These are phyloP conservation scores for Epinotia nisella DNA, from an alignment of 2,888 invertebrate species.

Conservation along the genomic window DNA sequence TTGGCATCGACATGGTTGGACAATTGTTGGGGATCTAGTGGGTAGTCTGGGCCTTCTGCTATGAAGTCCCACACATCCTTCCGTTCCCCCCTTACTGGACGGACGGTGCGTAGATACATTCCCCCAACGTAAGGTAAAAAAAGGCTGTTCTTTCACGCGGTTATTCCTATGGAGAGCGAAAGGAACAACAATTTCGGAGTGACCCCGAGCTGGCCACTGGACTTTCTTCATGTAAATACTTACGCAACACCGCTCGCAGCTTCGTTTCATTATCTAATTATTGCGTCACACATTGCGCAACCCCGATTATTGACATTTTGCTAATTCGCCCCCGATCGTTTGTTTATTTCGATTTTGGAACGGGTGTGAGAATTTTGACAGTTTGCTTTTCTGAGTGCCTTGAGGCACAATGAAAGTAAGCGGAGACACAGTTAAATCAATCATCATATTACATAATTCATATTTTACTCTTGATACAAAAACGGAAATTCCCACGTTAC, in stretches of 20 bases:
- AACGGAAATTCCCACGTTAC: not conserved
- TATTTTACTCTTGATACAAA: not conserved
- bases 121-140: too few relatives aligned
- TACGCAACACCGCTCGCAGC: conserved; percentile 60
- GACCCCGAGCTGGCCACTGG: conserved; percentile 15
- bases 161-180: conserved; percentile 21
- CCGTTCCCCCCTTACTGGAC: too few relatives aligned
- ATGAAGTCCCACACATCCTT: too few relatives aligned
- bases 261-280: conserved; percentile 78
- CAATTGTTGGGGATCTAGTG: too few relatives aligned
- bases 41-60: too few relatives aligned
- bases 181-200: conserved; percentile 1
- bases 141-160: not conserved
- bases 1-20: too few relatives aligned
- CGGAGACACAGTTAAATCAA: not conserved
- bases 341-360: conserved; percentile 37
- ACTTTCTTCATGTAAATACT: conserved; percentile 46
- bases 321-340: conserved; percentile 49
- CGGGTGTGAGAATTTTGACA: conserved; percentile 42
- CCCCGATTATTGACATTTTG: conserved; percentile 64
- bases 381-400: conserved; percentile 12
- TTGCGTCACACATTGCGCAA: conserved; percentile 69
- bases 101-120: too few relatives aligned
- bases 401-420: conserved; percentile 7
- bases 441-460: too few relatives aligned